These are phyloP conservation scores for Hafferia zeledoni DNA, from an alignment of 2,797 vertebrate genomes.

Conservation along the genomic window DNA sequence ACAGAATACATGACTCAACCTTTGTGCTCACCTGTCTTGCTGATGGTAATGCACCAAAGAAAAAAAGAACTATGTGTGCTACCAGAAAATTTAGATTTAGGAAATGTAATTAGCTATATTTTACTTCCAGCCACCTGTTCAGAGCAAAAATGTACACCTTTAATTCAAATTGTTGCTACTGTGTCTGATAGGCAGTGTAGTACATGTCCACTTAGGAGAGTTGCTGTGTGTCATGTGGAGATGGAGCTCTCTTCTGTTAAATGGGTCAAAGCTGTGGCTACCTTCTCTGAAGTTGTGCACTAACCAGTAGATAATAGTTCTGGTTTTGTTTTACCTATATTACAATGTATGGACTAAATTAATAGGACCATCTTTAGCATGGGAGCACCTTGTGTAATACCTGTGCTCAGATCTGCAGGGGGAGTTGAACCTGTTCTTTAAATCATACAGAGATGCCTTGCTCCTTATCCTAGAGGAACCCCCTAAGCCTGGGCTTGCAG, in stretches of 20 bases:
- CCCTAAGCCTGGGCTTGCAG: accelerated
- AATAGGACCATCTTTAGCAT: background rate
- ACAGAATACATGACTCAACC: background rate
- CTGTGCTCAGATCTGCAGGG: background rate
- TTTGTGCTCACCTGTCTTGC: background rate
- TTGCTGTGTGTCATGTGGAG: background rate
- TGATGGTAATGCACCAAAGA: background rate
- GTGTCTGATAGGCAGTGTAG: background rate
- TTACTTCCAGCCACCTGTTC: background rate
- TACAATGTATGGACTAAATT: background rate
- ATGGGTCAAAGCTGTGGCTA: background rate
- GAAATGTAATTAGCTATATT: background rate
- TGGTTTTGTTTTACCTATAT: background rate
- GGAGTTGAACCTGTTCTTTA: background rate
- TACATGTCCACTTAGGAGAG: background rate
- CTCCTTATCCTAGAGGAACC: background rate
- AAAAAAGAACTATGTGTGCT: background rate
- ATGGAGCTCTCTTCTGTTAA: background rate
- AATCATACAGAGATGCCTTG: background rate
- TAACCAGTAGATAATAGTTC: background rate
- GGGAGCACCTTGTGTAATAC: background rate
- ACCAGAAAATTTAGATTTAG: background rate
- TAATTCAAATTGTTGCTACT: background rate
- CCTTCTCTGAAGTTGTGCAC: background rate
- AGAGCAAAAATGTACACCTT: background rate